Conservation (phyloP, 2,113 vertebrate species). For the Otis tarda region DNA sequence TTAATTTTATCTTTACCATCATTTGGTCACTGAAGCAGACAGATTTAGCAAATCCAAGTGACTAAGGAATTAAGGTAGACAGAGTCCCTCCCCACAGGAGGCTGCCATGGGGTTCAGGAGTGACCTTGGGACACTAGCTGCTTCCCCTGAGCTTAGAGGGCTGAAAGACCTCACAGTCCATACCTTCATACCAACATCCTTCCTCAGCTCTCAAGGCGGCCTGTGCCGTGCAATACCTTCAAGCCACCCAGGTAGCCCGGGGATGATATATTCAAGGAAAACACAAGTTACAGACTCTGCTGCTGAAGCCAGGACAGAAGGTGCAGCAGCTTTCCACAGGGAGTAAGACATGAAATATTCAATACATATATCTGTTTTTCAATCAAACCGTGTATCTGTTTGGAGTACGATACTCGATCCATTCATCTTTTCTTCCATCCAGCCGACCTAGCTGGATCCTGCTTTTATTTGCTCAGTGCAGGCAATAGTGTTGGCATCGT, state of each 20-base stretch:
- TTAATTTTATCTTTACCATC: background rate
- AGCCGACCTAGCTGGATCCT: background rate
- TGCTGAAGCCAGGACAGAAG: background rate
- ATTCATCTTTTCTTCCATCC: constrained; percentile 3
- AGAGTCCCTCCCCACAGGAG: background rate
- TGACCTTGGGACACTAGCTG: background rate
- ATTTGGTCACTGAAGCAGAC: background rate
- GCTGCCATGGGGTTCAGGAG: background rate
- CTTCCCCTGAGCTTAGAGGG: background rate
- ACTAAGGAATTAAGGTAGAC: background rate
- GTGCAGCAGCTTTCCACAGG: background rate
- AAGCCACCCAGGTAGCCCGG: background rate
- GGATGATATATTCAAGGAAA: background rate
- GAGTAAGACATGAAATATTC: background rate
- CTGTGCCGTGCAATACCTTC: background rate
- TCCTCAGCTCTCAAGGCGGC: background rate
- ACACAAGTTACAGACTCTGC: background rate
- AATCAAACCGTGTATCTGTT: background rate
- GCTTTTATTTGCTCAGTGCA: background rate
- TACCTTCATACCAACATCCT: background rate
- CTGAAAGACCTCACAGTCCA: background rate
- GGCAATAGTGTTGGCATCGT: background rate
- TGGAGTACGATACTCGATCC: background rate
- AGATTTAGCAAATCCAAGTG: constrained; percentile 9
- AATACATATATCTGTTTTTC: background rate